Conservation (phyloP, 23 tunicate genomes). For the Halocynthia roretzi region DNA sequence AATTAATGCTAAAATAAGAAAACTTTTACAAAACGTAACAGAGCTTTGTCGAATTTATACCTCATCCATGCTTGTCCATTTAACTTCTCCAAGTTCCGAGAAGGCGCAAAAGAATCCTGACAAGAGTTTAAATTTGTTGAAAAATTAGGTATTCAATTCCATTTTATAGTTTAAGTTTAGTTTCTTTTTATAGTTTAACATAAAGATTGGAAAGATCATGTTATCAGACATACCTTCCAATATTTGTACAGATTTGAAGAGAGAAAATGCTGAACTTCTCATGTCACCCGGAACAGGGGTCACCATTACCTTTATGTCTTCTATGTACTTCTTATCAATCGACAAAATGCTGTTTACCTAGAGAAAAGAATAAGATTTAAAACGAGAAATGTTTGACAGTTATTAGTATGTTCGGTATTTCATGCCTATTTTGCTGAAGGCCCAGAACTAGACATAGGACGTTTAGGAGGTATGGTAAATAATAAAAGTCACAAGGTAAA, state of each 20-base stretch:
- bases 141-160: neutral
- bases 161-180: neutral
- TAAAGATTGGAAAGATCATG: neutral
- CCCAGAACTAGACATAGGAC: too few relatives aligned
- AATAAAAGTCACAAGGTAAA: too few relatives aligned
- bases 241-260: slow-evolving; percentile 22
- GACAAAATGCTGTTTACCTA: neutral
- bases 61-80: slow-evolving; percentile 8
- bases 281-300: slow-evolving; percentile 37
- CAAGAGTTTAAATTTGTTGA: too few relatives aligned
- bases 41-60: neutral
- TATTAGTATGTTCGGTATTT: too few relatives aligned
- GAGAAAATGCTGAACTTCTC: slow-evolving; percentile 25
- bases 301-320: slow-evolving; percentile 4
- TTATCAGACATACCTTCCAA: slow-evolving; percentile 42
- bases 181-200: neutral
- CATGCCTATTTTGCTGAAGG: too few relatives aligned
- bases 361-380: neutral
- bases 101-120: slow-evolving; percentile 12
- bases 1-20: neutral
- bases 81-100: neutral
- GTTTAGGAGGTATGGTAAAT: too few relatives aligned
- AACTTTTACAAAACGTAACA: neutral
- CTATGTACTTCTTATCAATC: neutral
- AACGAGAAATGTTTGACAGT: too few relatives aligned